A percentile compares a stretch with the other conserved stretches of the same genome.
phyloP scores from a whole-genome alignment of 2,888 invertebrate species.

The Sinodicranocentrus sp. region DNA sequence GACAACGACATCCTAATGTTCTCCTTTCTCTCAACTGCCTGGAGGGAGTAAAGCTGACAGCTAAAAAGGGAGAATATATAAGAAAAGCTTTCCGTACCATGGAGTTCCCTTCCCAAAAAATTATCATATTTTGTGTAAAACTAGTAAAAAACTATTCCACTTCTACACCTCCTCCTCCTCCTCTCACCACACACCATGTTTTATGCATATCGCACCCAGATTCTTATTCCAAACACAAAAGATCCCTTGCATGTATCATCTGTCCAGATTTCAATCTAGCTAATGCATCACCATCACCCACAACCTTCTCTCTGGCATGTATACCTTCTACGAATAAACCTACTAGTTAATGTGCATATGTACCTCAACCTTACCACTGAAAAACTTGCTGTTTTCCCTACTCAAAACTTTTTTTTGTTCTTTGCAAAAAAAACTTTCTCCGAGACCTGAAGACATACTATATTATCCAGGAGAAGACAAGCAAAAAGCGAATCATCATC shows the following conservation, averaged over 20 bases:
- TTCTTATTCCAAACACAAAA: neutral
- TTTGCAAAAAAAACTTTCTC: conserved; percentile 20
- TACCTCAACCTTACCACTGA: neutral
- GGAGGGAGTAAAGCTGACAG: neutral
- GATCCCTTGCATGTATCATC: conserved; percentile 43
- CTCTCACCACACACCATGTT: conserved; percentile 1
- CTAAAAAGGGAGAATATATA: neutral
- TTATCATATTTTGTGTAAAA: conserved; percentile 2
- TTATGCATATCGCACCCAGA: conserved; percentile 3
- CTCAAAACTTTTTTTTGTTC: too few relatives aligned
- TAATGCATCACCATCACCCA: conserved; percentile 55
- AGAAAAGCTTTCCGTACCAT: neutral
- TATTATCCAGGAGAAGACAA: conserved; percentile 2
- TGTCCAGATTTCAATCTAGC: conserved; percentile 63
- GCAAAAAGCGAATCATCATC: conserved; percentile 25
- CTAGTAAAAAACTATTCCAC: conserved; percentile 1
- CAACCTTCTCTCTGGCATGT: neutral
- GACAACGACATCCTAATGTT: neutral
- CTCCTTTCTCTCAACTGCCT: too few relatives aligned
- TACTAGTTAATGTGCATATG: neutral
- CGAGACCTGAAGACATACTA: neutral
- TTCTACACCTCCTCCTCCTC: neutral
- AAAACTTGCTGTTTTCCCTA: too few relatives aligned
- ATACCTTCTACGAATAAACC: neutral
- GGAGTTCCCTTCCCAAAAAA: neutral